Percentiles rank a stretch among this genome's conserved stretches.
Conservation (phyloP, 2,888 invertebrate species). For the Philereme transversata region DNA sequence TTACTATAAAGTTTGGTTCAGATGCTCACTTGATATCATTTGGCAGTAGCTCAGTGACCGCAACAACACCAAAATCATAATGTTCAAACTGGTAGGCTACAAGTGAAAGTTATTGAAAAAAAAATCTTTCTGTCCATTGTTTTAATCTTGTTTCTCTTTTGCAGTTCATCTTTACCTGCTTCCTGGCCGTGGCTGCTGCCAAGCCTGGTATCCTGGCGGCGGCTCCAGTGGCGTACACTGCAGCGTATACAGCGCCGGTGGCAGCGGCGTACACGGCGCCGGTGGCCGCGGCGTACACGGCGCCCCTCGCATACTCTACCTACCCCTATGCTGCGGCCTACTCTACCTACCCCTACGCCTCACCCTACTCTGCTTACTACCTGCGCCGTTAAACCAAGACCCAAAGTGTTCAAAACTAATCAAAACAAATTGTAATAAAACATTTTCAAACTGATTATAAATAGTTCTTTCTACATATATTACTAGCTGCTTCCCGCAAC, state of each 20-base stretch:
- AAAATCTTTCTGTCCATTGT: not conserved
- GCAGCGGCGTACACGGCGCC: conserved; percentile 52
- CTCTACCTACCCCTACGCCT: conserved; percentile 51
- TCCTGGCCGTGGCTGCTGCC: conserved; percentile 68
- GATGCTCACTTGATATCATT: conserved; percentile 35
- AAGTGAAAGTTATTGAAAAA: not conserved
- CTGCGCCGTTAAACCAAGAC: conserved; percentile 42
- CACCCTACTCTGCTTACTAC: conserved; percentile 55
- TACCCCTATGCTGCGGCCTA: conserved; percentile 54
- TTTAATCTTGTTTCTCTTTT: conserved; percentile 9
- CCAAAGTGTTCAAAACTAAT: conserved; percentile 1
- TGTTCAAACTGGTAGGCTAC: conserved; percentile 75
- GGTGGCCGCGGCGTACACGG: conserved; percentile 54
- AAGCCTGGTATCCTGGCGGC: conserved; percentile 60
- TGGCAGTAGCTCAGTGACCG: conserved; percentile 52
- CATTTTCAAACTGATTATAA: too few relatives aligned
- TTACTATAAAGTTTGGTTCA: conserved; percentile 48
- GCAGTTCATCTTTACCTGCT: conserved; percentile 67
- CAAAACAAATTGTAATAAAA: too few relatives aligned
- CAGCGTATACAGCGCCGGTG: conserved; percentile 50
- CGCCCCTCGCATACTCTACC: conserved; percentile 51
- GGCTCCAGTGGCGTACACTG: conserved; percentile 52
- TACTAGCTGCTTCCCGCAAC: too few relatives aligned
- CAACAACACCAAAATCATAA: conserved; percentile 54
- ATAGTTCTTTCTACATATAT: too few relatives aligned